Percentiles rank a stretch among this genome's conserved stretches.
Conservation (phyloP, 2,113 vertebrate genomes). For the Phainopepla nitens region DNA sequence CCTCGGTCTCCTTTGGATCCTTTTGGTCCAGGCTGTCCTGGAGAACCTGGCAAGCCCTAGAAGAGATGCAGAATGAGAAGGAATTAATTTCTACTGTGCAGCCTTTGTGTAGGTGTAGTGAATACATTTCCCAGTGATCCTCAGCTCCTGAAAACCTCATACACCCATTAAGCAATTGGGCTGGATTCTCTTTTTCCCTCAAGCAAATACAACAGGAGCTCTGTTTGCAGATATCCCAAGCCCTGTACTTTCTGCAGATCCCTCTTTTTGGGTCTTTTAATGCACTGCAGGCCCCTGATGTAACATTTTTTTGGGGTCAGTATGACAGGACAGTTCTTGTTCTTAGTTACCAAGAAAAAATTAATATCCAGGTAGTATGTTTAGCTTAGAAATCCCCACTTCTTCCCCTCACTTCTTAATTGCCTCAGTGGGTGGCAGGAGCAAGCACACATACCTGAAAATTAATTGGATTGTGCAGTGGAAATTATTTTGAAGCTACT, state of each 20-base stretch:
- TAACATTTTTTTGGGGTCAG: background rate
- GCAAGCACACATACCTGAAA: slow-evolving; percentile 51
- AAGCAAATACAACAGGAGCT: background rate
- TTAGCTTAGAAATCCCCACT: background rate
- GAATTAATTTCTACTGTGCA: background rate
- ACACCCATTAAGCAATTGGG: background rate
- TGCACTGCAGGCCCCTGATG: background rate
- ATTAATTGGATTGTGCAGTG: slow-evolving; percentile 57
- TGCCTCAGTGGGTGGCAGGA: slow-evolving; percentile 43
- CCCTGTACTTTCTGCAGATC: background rate
- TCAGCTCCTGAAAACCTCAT: background rate
- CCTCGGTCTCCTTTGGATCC: slow-evolving; percentile 81
- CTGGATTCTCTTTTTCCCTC: background rate
- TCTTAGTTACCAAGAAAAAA: slow-evolving; percentile 7
- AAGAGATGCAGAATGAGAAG: background rate
- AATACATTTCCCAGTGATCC: background rate
- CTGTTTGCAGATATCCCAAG: background rate
- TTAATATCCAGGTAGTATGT: background rate
- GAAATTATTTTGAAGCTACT: slow-evolving; percentile 57
- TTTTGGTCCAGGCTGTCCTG: slow-evolving; percentile 67
- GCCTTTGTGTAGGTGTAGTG: background rate
- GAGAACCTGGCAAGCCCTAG: slow-evolving; percentile 72
- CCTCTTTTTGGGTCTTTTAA: background rate
- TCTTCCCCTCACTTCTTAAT: background rate
- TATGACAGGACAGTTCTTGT: slow-evolving; percentile 19